These are phyloP conservation scores for Macaria liturata DNA, from an alignment of 2,888 invertebrate genomes.

Conservation along the genomic window DNA sequence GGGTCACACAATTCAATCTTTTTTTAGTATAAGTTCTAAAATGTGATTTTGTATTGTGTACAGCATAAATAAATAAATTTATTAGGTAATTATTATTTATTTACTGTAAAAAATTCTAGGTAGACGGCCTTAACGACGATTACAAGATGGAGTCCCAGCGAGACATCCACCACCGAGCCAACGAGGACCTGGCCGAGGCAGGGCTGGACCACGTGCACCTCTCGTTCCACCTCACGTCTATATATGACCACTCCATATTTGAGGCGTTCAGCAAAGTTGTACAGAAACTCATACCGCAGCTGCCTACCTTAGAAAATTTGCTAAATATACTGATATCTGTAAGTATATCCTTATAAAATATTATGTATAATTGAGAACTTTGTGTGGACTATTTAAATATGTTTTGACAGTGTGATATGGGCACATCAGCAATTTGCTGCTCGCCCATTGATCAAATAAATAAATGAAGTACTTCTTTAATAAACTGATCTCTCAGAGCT, in stretches of 20 bases:
- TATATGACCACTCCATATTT: constrained; percentile 99
- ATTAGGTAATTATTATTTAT: no score
- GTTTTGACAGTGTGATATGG: no score
- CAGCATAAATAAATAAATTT: no score
- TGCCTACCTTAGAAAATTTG: constrained; percentile 98
- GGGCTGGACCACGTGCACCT: constrained; percentile 94
- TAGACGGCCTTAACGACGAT: constrained; percentile 99
- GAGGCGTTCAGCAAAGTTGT: constrained; percentile 99
- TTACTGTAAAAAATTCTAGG: constrained; percentile 65
- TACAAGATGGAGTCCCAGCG: constrained; percentile 99
- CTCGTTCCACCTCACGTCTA: constrained; percentile 98
- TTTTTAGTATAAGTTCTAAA: no score
- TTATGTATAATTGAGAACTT: no score
- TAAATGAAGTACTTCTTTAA: no score
- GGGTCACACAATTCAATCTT: no score
- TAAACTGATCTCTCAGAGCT: no score
- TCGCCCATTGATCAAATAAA: no score
- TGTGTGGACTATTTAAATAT: no score
- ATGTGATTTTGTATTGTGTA: no score
- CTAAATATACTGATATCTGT: constrained; percentile 98
- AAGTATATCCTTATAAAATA: constrained; percentile 58
- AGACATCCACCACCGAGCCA: constrained; percentile 98
- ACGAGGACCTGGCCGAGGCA: constrained; percentile 95
- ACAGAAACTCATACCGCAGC: constrained; percentile 98
- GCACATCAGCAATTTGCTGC: no score